Evolutionary conservation across 2,113 vertebrate species (phyloP).

Genomic region (Laticauda laticaudata): DNA sequence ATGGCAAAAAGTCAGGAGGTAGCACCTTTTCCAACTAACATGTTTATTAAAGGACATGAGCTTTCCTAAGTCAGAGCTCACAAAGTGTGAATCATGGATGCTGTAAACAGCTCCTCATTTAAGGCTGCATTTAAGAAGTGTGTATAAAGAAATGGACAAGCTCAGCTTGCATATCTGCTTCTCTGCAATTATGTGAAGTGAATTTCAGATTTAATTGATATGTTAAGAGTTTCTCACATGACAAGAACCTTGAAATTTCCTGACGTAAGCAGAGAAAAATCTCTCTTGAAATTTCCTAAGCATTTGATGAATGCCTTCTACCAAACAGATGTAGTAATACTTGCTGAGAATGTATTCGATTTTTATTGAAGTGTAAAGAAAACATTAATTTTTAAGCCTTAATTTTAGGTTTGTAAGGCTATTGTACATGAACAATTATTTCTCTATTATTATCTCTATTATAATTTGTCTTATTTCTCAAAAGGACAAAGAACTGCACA

Average conservation of each 20-base stretch:
- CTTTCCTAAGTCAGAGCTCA: neutral
- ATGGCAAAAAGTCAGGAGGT: neutral
- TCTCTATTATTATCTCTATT: slow-evolving; percentile 3
- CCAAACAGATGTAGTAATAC: neutral
- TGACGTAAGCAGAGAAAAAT: slow-evolving; percentile 1
- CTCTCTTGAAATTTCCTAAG: slow-evolving; percentile 3
- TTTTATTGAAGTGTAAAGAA: slow-evolving; percentile 5
- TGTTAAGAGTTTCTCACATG: neutral
- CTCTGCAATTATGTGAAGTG: neutral
- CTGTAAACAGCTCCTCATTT: neutral
- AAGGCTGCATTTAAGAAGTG: neutral
- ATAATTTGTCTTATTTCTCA: neutral
- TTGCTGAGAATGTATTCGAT: slow-evolving; percentile 13
- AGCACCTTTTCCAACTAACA: neutral
- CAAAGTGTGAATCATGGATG: neutral
- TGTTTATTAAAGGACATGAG: neutral
- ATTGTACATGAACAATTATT: neutral
- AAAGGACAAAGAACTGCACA: neutral
- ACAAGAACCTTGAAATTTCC: slow-evolving; percentile 12
- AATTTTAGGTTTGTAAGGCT: slow-evolving; percentile 7
- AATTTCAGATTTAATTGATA: slow-evolving; percentile 4
- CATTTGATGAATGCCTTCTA: neutral
- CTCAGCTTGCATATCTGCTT: neutral
- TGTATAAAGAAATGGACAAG: slow-evolving; percentile 2
- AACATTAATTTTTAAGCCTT: slow-evolving; percentile 4